Percentiles rank a stretch among this genome's conserved stretches.
Evolutionary conservation across 2,888 invertebrate species (phyloP).

Genomic region (Eurois occulta): DNA sequence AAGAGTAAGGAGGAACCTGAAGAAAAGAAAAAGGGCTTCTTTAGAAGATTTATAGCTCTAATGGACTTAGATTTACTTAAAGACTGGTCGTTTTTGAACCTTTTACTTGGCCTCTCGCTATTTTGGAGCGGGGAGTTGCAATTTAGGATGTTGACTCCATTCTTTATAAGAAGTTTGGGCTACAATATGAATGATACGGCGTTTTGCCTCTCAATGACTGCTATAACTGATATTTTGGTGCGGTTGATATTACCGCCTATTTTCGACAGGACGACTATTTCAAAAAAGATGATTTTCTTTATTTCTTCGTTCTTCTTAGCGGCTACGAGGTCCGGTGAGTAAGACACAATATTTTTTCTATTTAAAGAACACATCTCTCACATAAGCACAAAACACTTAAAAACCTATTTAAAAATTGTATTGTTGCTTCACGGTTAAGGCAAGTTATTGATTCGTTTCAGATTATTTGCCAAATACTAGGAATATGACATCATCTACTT

Average conservation of each 20-base stretch:
- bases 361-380: neutral
- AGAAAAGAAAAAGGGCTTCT: conserved; percentile 84
- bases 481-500: conserved; percentile 11
- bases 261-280: conserved; percentile 92
- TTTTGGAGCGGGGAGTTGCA: conserved; percentile 94
- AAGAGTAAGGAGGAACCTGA: conserved; percentile 79
- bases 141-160: conserved; percentile 93
- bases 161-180: conserved; percentile 92
- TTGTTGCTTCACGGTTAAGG: conserved; percentile 4
- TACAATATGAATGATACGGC: conserved; percentile 93
- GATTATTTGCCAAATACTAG: conserved; percentile 8
- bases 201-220: conserved; percentile 93
- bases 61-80: conserved; percentile 93
- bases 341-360: conserved; percentile 8
- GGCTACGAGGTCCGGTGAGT: conserved; percentile 93
- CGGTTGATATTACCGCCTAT: conserved; percentile 93
- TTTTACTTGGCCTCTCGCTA: conserved; percentile 93
- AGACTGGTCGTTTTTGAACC: conserved; percentile 93
- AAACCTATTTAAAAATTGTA: neutral
- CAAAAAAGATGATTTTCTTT: conserved; percentile 93
- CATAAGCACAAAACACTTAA: neutral
- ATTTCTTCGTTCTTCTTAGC: conserved; percentile 93
- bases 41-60: conserved; percentile 91
- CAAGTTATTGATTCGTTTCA: conserved; percentile 20
- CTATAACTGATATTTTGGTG: conserved; percentile 93